Evolutionary conservation across 2,113 vertebrate genomes (phyloP), one percentile per base, ranked within the genome.

Genomic region (Caranx ignobilis): DNA sequence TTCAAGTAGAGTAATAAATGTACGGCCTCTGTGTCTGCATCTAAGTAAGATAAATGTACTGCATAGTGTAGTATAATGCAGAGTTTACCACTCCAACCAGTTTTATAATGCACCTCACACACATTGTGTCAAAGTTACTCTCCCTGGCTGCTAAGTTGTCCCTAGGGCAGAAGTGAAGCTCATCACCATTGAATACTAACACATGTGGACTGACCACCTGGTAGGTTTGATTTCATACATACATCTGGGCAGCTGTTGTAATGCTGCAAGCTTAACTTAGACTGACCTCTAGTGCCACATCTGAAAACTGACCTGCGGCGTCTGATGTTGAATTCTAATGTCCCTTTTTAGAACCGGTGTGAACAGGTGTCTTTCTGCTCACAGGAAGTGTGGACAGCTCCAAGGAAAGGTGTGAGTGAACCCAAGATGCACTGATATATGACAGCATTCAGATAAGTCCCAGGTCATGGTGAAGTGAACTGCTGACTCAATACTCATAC

Each of bases 91-190:
- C 50, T 70, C 57, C 9, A n/a, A 19, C 47, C 57, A 43, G 39
- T 77, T 71, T 64, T 77, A 21, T 12, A 10, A 80, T 66, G 26
- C 79, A 45, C 37, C 57, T 65, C 81, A 78, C 67, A 69, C 35
- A 45, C 13, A 4, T 11, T 11, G 19, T 32, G 59, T 69, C 61
- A 79, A 60, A 78, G 65, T 75, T 74, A 59, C 65, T 81, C 32
- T 39, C 68, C 12, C 45, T 72, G 66, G 85, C 85, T 75, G 16
- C 62, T 66, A 26, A 34, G n/a, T 37, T 64, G 41, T 55, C 63
- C 19, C 41, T 60, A 32, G 60, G 52, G 19, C 16, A 63, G 15
- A 21, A 48, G 43, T 66, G 37, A 75, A 32, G 21, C 48, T 83
- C 39, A 60, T 78, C 45, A 11, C 31, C 15, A 19, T 6, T 1